Evolutionary conservation across 2,888 invertebrate genomes (phyloP).

Genomic region (Trissoscelio sp.): DNA sequence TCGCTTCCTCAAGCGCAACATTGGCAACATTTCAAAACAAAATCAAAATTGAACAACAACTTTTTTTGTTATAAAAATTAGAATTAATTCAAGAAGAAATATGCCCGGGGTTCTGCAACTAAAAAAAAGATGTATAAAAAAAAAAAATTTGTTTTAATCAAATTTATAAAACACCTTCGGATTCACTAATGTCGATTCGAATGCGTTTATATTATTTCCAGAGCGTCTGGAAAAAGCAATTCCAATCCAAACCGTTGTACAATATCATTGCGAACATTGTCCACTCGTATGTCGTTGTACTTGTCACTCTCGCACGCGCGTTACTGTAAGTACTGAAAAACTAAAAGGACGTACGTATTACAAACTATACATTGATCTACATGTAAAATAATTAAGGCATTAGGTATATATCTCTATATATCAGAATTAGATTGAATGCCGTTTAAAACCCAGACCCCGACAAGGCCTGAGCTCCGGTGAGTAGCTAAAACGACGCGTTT

Average conservation of each 20-base stretch:
- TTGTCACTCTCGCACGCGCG: constrained; percentile 82
- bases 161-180: constrained; percentile 66
- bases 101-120: constrained; percentile 22
- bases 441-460: constrained; percentile 69
- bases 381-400: constrained; percentile 80
- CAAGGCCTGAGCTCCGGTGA: constrained; percentile 78
- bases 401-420: constrained; percentile 72
- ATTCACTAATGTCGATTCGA: constrained; percentile 79
- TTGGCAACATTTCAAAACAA: constrained; percentile 1
- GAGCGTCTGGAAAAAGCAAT: constrained; percentile 84
- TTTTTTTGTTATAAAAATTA: not conserved
- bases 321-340: constrained; percentile 83
- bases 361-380: constrained; percentile 80
- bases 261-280: constrained; percentile 83
- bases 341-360: constrained; percentile 83
- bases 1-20: constrained; percentile 11
- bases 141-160: too few relatives aligned
- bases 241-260: constrained; percentile 83
- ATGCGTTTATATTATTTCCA: constrained; percentile 83
- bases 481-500: constrained; percentile 78
- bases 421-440: constrained; percentile 75
- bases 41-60: not conserved
- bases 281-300: constrained; percentile 82
- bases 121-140: constrained; percentile 21
- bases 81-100: not conserved